Evolutionary conservation across 2,888 invertebrate genomes (phyloP), one percentile per base, ranked within the genome.

Genomic region (Troilus luridus): DNA sequence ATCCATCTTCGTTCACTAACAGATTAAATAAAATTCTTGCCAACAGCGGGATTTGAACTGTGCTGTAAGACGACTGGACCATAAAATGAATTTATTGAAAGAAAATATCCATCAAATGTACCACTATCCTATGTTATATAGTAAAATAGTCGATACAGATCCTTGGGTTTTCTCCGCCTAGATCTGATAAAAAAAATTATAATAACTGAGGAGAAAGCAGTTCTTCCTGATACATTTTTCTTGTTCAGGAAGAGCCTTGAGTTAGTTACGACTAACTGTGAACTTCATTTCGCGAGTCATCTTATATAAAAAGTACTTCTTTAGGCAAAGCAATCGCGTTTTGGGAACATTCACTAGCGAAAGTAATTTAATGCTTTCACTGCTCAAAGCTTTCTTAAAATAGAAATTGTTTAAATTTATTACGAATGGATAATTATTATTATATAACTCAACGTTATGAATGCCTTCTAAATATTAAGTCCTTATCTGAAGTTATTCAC

Each of bases 111-210:
- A 21, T 62, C 21, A 9, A 62, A 62, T 19, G 19, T 62, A 64
- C 5, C 41, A 41, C 10, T 24, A 11, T 24, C 10, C 10, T 64
- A 10, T 64, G 2, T 5, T 11, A 64, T 67, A 24, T 12, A 27
- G 12, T 77, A 9, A 6, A 27, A 9, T 77, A 77, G 17, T 41
- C 41, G 8, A 7, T 77, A 77, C 72, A 5, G 3, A 77, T 77
- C 9, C 27, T 6, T 17, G 1, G 41, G 17, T 19, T 77, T 19
- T 77, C 72, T 77, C 72, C 1, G 7, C 1, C 8, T 41, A 77
- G 72, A 77, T 77, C 27, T 77, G 72, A 77, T 77, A 77, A 41
- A 77, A 41, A 59, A 17, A 77, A 27, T 77, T 77, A 77, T 77
- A 41, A 17, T 41, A 72, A 72, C 24, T 27, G 72, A 10, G 24